A percentile compares a stretch with the other conserved stretches of the same genome.
Evolutionary conservation across 2,888 invertebrate species (phyloP).

Genomic region (Thera obeliscata): DNA sequence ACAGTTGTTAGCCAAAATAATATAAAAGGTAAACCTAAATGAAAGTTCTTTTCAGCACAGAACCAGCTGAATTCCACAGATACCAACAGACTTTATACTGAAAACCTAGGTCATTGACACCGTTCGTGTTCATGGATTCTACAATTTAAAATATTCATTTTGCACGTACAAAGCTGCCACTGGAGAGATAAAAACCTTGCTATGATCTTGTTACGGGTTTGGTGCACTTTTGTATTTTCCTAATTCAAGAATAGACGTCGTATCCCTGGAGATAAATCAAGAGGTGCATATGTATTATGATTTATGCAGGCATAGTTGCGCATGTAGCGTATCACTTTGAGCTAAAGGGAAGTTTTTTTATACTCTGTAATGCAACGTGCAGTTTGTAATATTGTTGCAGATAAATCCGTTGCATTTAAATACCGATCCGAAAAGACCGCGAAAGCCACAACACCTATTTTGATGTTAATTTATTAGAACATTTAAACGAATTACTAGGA

Average conservation of each 20-base stretch:
- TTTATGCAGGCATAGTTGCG: too few species aligned
- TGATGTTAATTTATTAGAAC: not conserved
- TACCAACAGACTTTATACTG: constrained; percentile 27
- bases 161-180: constrained; percentile 6
- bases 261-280: not conserved
- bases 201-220: not conserved
- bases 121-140: constrained; percentile 26
- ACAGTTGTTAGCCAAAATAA: constrained; percentile 11
- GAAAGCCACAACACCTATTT: not conserved
- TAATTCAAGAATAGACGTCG: not conserved
- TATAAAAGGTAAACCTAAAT: constrained; percentile 16
- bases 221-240: not conserved
- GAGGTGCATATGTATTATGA: too few species aligned
- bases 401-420: not conserved
- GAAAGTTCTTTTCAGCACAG: constrained; percentile 22
- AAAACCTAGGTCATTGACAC: constrained; percentile 41
- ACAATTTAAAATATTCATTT: constrained; percentile 35
- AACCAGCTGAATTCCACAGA: constrained; percentile 29
- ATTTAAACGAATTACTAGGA: constrained; percentile 1
- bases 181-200: not conserved
- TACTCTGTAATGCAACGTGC: not conserved
- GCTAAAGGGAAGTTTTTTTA: not conserved
- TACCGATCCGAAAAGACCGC: not conserved
- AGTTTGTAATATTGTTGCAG: too few species aligned
- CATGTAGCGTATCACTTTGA: too few species aligned